Evolutionary conservation across 2,113 vertebrate genomes (phyloP), one percentile per base, ranked within the genome.

Genomic region (Promerops cafer): DNA sequence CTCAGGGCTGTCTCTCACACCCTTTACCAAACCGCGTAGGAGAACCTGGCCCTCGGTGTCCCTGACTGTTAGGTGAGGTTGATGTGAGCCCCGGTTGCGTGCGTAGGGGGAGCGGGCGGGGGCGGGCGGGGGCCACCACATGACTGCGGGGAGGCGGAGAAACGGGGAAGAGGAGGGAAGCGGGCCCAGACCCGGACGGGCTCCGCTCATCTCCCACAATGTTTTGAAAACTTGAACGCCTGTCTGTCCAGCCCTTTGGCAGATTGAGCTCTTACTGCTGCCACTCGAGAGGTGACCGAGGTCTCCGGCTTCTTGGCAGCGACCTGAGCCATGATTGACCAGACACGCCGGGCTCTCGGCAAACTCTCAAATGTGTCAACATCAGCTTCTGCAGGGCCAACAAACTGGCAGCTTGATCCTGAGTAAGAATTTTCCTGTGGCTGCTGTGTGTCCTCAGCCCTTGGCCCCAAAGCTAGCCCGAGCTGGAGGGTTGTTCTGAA

Each of bases 91-190:
- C 79, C 26, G 56, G 27, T 57, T 59, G 63, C 20, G 3, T 5
- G 57, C 2, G 14, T 9, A 65, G 60, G 91, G 70, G 71, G 66
- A 86, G 56, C 59, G 31, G 78, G 64, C 14, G 72, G 91, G 93
- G 74, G 92, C 78, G 88, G 79, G 68, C 17, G 64, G 92, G 94
- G 86, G 83, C 77, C 93, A 45, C 93, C 97, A 97, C 98, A 97
- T 95, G 94, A 94, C 68, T 15, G 75, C 8, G 19, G 69, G 94
- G 90, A 97, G 97, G 95, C 78, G 94, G 84, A 78, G 95, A 92
- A 94, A 75, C 28, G 13, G 64, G 79, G 45, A 77, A 85, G 79
- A 84, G 90, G 84, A 87, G 93, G 93, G 96, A 88, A 82, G 70
- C 35, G 59, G 93, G 91, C 71, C 96, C 94, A 84, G 82, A 92